phyloP scores from a whole-genome alignment of 2,888 invertebrate species.

The Erynnis tages region DNA sequence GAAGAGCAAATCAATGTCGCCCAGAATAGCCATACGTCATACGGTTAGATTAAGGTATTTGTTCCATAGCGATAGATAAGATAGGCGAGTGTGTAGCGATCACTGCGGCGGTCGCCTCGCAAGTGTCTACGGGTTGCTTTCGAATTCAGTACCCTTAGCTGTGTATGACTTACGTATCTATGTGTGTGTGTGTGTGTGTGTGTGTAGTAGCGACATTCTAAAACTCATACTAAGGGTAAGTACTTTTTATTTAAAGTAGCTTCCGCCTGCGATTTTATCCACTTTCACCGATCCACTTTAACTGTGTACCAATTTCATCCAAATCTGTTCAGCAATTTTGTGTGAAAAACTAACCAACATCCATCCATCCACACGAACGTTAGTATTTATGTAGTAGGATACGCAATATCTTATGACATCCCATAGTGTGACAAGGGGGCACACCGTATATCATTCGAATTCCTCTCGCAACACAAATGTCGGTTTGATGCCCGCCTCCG shows the following conservation, averaged over 20 bases:
- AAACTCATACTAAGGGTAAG: no score
- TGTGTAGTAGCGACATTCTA: no score
- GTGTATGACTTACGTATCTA: no score
- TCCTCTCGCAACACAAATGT: constrained; percentile 36
- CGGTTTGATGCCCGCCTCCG: constrained; percentile 35
- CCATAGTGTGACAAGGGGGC: background rate
- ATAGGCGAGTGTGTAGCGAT: background rate
- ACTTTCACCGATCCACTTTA: no score
- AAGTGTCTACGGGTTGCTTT: background rate
- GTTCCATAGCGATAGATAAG: background rate
- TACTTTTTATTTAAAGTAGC: no score
- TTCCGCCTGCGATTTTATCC: no score
- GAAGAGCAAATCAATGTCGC: constrained; percentile 27
- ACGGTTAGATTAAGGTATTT: background rate
- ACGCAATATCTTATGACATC: background rate
- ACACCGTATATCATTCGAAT: constrained; percentile 36
- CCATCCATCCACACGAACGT: no score
- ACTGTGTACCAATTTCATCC: no score
- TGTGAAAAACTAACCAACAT: no score
- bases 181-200: no score
- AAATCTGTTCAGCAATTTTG: no score
- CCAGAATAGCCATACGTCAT: constrained; percentile 22
- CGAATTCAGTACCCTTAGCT: no score
- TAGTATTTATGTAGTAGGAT: background rate
- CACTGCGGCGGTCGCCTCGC: background rate